Evolutionary conservation across 2,113 vertebrate species (phyloP), one percentile per base, ranked within the genome.

Genomic region (Neolamprologus falcicula): DNA sequence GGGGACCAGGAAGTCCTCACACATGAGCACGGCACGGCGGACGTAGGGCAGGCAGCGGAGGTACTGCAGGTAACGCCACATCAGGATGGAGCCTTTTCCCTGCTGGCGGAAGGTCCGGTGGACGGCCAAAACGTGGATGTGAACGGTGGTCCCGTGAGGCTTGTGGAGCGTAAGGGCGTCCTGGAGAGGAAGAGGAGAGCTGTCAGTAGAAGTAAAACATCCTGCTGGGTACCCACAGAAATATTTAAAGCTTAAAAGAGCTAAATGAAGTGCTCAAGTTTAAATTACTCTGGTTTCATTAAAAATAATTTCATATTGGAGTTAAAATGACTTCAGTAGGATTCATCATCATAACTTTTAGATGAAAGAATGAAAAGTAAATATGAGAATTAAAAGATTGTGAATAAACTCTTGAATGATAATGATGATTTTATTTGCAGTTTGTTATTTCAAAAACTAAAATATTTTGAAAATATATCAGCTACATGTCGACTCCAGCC

Each of bases 61-160:
- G 95, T 97, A 91, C 92, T 97, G 97, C 91, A 98, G 96, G 95
- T 98, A 98, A 4, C 97, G 95, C 97, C 97, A 97, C 93, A 99
- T 95, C 35, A 98, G 95, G 84, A 97, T 92, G 83, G 97, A 96
- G 91, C 98, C 98, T 92, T 97, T 98, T 87, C 98, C 98, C 93
- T 98, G 98, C 91, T 97, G 97, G 12, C 97, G 97, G 91, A 95
- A 97, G 79, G 96, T 95, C 57, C 94, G 95, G 88, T 98, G 97
- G 84, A 98, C 98, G 0, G 98, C 98, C 85, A 98, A 93, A 42
- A 97, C 96, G 4, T 97, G 98, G 95, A 98, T 97, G 96, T 99
- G 98, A 50, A 97, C 97, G 0, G 92, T 95, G 5, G 86, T 88
- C 52, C 98, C 98, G 8, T 87, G 94, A 0, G 97, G 96, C 83